phyloP scores from a whole-genome alignment of 2,888 invertebrate genomes.

The Conus canariensis region DNA sequence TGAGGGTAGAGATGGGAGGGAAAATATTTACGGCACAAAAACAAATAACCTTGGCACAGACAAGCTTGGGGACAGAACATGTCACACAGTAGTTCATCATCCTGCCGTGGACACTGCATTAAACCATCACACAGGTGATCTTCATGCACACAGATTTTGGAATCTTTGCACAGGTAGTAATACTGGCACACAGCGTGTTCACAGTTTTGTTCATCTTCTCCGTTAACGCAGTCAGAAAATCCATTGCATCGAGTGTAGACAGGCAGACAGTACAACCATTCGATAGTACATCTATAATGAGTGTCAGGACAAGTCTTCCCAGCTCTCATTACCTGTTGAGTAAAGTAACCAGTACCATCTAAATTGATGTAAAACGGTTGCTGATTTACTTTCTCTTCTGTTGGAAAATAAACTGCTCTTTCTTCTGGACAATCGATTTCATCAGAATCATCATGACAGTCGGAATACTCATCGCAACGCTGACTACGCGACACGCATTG shows the following conservation, averaged over 20 bases:
- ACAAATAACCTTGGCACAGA: background rate
- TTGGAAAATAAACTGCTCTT: background rate
- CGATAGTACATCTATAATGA: background rate
- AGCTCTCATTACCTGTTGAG: background rate
- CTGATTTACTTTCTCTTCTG: background rate
- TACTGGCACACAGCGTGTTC: background rate
- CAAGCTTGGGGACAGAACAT: background rate
- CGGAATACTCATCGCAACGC: background rate
- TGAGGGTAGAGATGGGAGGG: background rate
- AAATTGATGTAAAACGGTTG: background rate
- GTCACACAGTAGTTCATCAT: background rate
- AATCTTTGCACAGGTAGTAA: background rate
- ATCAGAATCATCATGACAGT: constrained; percentile 9
- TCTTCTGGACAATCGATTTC: background rate
- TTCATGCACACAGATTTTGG: background rate
- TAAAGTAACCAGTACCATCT: background rate
- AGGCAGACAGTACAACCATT: background rate
- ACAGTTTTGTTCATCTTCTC: constrained; percentile 14
- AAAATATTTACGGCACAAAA: background rate
- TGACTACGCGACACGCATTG: background rate
- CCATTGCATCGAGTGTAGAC: constrained; percentile 10
- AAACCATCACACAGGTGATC: constrained; percentile 10
- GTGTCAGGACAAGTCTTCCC: background rate
- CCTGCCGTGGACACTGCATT: constrained; percentile 3
- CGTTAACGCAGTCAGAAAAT: background rate